Evolutionary conservation across 2,113 vertebrate genomes (phyloP).

Genomic region (Zosterops hypoxanthus): DNA sequence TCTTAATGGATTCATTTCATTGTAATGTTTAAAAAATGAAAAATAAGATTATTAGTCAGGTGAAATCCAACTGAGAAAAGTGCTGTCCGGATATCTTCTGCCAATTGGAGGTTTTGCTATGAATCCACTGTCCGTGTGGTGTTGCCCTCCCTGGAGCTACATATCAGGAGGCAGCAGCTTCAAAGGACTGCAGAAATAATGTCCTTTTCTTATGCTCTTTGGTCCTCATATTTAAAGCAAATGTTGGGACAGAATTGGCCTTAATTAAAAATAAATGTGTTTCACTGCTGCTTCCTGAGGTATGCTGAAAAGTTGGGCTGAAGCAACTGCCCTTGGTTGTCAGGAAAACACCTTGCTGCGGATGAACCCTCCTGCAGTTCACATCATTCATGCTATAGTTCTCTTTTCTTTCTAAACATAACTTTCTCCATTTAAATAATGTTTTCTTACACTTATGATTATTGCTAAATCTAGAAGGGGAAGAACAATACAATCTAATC

Average conservation of each 20-base stretch:
- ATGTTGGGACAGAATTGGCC: constrained; percentile 45
- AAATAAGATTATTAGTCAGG: constrained; percentile 59
- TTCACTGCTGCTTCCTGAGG: constrained; percentile 48
- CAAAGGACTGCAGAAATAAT: constrained; percentile 51
- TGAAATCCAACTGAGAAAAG: constrained; percentile 46
- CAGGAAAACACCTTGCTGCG: constrained; percentile 28
- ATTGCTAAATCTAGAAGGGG: not conserved
- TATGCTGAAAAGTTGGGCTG: not conserved
- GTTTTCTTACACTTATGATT: not conserved
- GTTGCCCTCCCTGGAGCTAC: not conserved
- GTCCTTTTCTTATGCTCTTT: constrained; percentile 53
- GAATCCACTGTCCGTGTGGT: not conserved
- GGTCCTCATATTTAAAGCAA: constrained; percentile 68
- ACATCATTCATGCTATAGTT: not conserved
- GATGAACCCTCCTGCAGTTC: not conserved
- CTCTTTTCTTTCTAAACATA: not conserved
- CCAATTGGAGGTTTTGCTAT: not conserved
- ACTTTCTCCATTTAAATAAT: not conserved
- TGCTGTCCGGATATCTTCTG: constrained; percentile 10
- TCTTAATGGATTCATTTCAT: constrained; percentile 45
- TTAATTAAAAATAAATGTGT: constrained; percentile 63
- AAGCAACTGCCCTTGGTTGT: not conserved
- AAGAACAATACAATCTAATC: not conserved
- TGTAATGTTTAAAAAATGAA: constrained; percentile 49
- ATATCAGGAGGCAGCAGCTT: constrained; percentile 45